phyloP scores from a whole-genome alignment of 2,113 vertebrate genomes.

The Leptodactylus fuscus region DNA sequence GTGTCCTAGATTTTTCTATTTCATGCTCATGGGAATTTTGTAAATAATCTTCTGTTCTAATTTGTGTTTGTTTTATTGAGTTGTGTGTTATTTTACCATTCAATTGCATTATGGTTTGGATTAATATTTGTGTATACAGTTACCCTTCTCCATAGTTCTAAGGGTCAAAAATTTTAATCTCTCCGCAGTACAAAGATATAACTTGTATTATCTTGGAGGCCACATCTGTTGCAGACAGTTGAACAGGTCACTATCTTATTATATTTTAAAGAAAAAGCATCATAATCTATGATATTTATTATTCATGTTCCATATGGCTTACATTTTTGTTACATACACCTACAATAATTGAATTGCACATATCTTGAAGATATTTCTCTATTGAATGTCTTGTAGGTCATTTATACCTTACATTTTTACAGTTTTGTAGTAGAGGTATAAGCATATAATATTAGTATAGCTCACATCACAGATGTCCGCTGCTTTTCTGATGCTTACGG shows the following conservation, averaged over 20 bases:
- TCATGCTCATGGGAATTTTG: conserved; percentile 13
- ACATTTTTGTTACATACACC: not conserved
- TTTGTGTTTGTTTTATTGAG: conserved; percentile 45
- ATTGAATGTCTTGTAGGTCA: not conserved
- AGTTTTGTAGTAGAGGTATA: no score
- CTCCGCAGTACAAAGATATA: not conserved
- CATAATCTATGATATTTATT: not conserved
- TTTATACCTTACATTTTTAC: not conserved
- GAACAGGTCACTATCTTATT: not conserved
- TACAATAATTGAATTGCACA: not conserved
- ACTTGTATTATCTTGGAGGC: not conserved
- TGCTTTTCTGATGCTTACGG: no score
- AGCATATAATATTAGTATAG: no score
- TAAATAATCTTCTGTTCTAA: conserved; percentile 52
- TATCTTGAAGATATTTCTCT: not conserved
- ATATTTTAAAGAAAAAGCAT: not conserved
- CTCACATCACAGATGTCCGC: no score
- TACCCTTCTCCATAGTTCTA: conserved; percentile 32
- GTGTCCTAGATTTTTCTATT: conserved; percentile 16
- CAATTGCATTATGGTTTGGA: not conserved
- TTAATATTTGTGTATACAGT: conserved; percentile 23
- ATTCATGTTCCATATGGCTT: not conserved
- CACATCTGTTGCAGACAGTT: not conserved
- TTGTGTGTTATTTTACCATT: conserved; percentile 13
- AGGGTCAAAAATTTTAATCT: conserved; percentile 26